Evolutionary conservation across 2,888 invertebrate genomes (phyloP).

Genomic region (Drosophila stalkeri): DNA sequence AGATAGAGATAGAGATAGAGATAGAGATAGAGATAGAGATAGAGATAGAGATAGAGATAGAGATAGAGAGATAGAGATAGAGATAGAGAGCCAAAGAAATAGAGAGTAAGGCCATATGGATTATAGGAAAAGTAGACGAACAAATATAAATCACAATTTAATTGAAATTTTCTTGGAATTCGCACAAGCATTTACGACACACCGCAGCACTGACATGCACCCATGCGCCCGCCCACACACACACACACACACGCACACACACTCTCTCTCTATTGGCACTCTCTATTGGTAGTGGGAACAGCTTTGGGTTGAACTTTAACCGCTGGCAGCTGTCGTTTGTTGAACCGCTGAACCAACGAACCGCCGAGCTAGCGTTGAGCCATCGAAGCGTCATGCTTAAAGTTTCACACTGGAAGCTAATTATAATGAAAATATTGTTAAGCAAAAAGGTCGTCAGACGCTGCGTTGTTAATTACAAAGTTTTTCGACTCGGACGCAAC

Average conservation of each 20-base stretch:
- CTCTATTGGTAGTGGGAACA: not conserved
- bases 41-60: not conserved
- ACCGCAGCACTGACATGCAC: slow-evolving; percentile 11
- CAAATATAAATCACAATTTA: slow-evolving; percentile 24
- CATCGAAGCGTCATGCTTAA: slow-evolving; percentile 31
- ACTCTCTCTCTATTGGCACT: not conserved
- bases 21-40: too few species aligned
- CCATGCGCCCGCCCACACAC: not conserved
- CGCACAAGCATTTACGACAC: slow-evolving; percentile 11
- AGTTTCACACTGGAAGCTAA: slow-evolving; percentile 46
- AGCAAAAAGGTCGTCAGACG: slow-evolving; percentile 52
- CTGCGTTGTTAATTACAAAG: slow-evolving; percentile 72
- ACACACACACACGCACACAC: not conserved
- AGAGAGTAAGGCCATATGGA: not conserved
- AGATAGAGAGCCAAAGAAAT: too few species aligned
- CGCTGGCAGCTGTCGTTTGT: slow-evolving; percentile 44
- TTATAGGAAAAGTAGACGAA: not conserved
- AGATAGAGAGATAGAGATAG: not conserved
- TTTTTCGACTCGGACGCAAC: slow-evolving; percentile 69
- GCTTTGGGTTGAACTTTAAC: slow-evolving; percentile 37
- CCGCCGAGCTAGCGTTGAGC: slow-evolving; percentile 21
- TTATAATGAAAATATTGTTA: slow-evolving; percentile 60
- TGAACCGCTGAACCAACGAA: slow-evolving; percentile 31
- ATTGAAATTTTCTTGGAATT: slow-evolving; percentile 16
- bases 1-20: too few species aligned